These are phyloP conservation scores for Meganola albula DNA, from an alignment of 2,888 invertebrate species.

Conservation along the genomic window DNA sequence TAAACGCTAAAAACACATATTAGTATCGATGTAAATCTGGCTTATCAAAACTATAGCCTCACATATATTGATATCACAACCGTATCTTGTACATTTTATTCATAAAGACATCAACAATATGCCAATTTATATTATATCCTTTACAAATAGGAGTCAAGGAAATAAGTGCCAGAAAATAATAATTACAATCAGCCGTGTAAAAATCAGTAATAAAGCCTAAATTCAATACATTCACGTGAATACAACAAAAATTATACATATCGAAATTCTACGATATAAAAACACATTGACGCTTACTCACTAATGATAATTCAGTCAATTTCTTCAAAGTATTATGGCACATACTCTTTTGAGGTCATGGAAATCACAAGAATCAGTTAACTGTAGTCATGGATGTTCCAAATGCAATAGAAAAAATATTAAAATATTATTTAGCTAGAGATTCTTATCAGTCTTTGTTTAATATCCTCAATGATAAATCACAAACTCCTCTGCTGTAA, in stretches of 20 bases:
- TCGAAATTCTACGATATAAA: slow-evolving; percentile 1
- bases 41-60: slow-evolving; percentile 27
- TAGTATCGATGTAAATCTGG: slow-evolving; percentile 15
- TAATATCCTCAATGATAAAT: slow-evolving; percentile 29
- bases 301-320: slow-evolving; percentile 39
- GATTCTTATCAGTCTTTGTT: slow-evolving; percentile 57
- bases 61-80: slow-evolving; percentile 30
- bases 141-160: slow-evolving; percentile 1
- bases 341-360: slow-evolving; percentile 39
- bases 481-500: slow-evolving; percentile 15
- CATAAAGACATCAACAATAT: neutral
- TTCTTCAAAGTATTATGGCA: slow-evolving; percentile 43
- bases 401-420: slow-evolving; percentile 19
- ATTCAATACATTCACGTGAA: no score
- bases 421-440: slow-evolving; percentile 31
- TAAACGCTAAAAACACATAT: no score
- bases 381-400: slow-evolving; percentile 46
- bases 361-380: slow-evolving; percentile 41
- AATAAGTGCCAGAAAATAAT: no score
- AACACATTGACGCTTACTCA: slow-evolving; percentile 30
- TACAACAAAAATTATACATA: no score
- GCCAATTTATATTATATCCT: slow-evolving; percentile 7
- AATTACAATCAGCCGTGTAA: no score
- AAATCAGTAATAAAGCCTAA: no score
- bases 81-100: slow-evolving; percentile 25